Evolutionary conservation across 2,797 vertebrate species (phyloP).

Genomic region (Spheniscus humboldti): DNA sequence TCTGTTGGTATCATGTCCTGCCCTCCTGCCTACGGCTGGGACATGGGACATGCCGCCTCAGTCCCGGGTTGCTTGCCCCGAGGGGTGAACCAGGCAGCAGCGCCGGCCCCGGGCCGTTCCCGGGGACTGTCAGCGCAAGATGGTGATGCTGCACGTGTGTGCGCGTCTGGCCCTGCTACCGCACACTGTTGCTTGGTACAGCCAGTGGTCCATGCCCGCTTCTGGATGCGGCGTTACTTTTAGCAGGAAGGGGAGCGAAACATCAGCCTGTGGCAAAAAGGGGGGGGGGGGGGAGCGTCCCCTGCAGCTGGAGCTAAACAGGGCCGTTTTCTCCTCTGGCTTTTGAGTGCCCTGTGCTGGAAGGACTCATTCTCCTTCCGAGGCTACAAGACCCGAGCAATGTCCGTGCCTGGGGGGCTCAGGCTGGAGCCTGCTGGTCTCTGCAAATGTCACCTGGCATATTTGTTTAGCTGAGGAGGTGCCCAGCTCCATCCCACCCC

Average conservation of each 20-base stretch:
- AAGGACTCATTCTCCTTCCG: not conserved
- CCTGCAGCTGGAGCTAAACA: not conserved
- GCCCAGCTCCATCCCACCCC: not conserved
- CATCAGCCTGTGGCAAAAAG: not conserved
- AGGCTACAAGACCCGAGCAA: rapidly evolving
- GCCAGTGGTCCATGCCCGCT: not conserved
- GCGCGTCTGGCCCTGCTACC: rapidly evolving
- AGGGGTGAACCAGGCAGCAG: not conserved
- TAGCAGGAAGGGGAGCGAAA: not conserved
- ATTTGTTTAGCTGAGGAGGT: not conserved
- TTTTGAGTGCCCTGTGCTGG: not conserved
- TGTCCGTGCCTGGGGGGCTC: not conserved
- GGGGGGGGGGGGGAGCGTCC: not conserved
- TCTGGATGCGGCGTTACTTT: not conserved
- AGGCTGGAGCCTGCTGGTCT: not conserved
- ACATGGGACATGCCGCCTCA: not conserved
- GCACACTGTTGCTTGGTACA: rapidly evolving
- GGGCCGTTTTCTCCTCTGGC: not conserved
- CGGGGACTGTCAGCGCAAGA: not conserved
- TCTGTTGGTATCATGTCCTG: not conserved
- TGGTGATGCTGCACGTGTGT: not conserved
- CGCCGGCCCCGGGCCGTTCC: not conserved
- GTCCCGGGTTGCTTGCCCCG: not conserved
- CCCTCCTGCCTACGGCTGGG: not conserved
- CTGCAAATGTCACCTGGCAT: rapidly evolving